These are phyloP conservation scores for Myotis davidii DNA, from an alignment of 2,113 vertebrate genomes.

Conservation along the genomic window DNA sequence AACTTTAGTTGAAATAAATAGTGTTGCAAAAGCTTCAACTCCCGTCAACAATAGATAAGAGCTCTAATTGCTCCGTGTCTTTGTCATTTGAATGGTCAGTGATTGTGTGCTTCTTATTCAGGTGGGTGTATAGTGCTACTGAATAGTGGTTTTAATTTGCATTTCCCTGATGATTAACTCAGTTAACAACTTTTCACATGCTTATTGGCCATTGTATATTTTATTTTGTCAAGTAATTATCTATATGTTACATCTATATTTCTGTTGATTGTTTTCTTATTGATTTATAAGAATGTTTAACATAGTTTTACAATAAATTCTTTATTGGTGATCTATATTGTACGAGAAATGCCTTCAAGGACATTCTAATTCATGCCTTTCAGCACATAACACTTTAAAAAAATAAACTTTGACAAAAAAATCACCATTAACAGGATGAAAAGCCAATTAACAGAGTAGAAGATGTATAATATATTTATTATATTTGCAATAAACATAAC, in stretches of 20 bases:
- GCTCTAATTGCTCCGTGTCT: background rate
- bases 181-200: background rate
- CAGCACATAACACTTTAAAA: background rate
- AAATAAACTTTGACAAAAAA: background rate
- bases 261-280: background rate
- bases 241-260: background rate
- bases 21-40: background rate
- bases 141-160: background rate
- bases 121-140: background rate
- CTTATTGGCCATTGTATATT: background rate
- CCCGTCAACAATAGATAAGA: background rate
- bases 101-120: background rate
- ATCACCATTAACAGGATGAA: background rate
- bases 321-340: slow-evolving; percentile 17
- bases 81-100: background rate
- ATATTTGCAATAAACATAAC: background rate
- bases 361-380: background rate
- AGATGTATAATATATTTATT: background rate
- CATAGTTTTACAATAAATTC: background rate
- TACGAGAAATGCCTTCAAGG: background rate
- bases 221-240: background rate
- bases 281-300: background rate
- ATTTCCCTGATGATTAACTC: background rate
- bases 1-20: background rate
- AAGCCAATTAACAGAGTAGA: background rate